Conservation (phyloP, 1,140 invertebrate genomes). For the Pissodes strobi region DNA sequence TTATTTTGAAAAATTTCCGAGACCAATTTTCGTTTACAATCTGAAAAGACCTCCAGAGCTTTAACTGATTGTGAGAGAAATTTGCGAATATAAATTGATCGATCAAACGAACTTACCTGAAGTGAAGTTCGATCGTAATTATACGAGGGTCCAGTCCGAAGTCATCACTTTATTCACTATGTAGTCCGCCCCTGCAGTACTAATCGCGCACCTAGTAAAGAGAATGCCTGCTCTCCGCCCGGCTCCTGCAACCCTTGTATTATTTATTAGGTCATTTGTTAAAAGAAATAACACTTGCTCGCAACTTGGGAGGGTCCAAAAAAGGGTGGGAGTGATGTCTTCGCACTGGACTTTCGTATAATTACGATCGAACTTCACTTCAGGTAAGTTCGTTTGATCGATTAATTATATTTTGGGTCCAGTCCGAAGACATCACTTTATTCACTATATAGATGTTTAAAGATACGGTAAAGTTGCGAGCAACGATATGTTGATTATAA, state of each 20-base stretch:
- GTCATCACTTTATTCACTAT: constrained; percentile 2
- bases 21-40: too few relatives aligned
- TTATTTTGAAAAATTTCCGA: too few relatives aligned
- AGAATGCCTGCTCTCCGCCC: neutral
- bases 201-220: too few relatives aligned
- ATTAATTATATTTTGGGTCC: too few relatives aligned
- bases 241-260: neutral
- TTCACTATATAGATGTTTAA: neutral
- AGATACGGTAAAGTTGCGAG: neutral
- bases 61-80: too few relatives aligned
- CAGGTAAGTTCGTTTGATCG: too few relatives aligned
- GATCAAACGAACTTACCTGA: too few relatives aligned
- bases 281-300: neutral
- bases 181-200: constrained; percentile 1
- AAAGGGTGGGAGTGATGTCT: neutral
- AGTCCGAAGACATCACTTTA: neutral
- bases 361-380: too few relatives aligned
- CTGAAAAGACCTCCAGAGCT: too few relatives aligned
- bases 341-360: neutral
- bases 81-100: too few relatives aligned
- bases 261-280: neutral
- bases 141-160: constrained; percentile 1
- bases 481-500: neutral
- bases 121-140: too few relatives aligned
- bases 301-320: neutral